Evolutionary conservation across 64 coral and sea anemone genomes (phyloP).

Genomic region (Stichodactyla mertensii): DNA sequence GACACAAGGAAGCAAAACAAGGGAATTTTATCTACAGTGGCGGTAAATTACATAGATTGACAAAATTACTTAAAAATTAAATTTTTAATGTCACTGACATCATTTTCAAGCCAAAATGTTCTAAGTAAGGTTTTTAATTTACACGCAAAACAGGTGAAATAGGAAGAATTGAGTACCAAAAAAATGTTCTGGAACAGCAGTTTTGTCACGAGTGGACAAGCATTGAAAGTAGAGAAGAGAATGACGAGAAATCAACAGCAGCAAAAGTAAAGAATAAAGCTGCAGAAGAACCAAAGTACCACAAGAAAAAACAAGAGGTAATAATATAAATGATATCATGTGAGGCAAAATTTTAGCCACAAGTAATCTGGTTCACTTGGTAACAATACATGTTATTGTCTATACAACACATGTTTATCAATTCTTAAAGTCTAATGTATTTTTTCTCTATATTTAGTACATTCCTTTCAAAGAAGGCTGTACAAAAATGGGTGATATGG

Average conservation of each 20-base stretch:
- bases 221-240: slow-evolving; percentile 18
- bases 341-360: neutral
- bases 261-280: neutral
- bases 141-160: neutral
- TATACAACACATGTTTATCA: no score
- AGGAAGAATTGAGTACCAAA: slow-evolving; percentile 28
- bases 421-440: no score
- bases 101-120: no score
- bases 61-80: no score
- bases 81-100: no score
- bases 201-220: slow-evolving; percentile 28
- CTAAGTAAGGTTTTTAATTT: no score
- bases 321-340: neutral
- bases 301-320: neutral
- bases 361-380: no score
- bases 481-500: no score
- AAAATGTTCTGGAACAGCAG: slow-evolving; percentile 24
- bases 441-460: no score
- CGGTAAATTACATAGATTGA: neutral
- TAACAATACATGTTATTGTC: no score
- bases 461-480: no score
- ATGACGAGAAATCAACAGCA: neutral
- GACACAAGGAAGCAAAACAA: slow-evolving; percentile 26
- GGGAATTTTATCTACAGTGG: slow-evolving; percentile 36
- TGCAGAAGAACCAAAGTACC: neutral